Evolutionary conservation across 2,113 vertebrate species (phyloP).

Genomic region (Willisornis vidua): DNA sequence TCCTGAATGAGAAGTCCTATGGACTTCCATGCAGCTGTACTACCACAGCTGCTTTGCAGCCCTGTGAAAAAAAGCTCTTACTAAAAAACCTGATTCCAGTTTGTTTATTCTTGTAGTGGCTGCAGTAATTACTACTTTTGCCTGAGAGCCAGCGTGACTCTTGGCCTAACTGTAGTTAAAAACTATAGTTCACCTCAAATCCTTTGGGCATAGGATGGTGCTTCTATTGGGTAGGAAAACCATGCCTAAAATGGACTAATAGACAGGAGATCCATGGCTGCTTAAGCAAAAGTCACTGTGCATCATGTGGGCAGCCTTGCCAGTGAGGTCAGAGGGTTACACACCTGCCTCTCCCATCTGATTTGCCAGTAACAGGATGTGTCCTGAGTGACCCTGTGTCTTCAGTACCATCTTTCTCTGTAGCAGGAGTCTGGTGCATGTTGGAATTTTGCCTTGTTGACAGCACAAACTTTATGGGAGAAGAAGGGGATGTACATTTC

Average conservation of each 20-base stretch:
- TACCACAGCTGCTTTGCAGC: background rate
- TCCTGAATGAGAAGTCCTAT: background rate
- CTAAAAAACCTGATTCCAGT: background rate
- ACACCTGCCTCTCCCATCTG: background rate
- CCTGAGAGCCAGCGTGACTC: background rate
- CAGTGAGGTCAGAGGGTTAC: background rate
- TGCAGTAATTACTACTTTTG: background rate
- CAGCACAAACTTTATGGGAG: background rate
- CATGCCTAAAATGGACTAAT: background rate
- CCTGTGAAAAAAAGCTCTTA: background rate
- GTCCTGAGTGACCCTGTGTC: background rate
- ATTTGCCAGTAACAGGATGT: background rate
- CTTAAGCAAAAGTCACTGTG: background rate
- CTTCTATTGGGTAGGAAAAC: background rate
- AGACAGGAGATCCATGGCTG: rapidly evolving
- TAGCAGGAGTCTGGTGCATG: background rate
- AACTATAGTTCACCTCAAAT: background rate
- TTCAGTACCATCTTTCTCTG: background rate
- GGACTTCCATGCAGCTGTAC: background rate
- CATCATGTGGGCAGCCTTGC: background rate
- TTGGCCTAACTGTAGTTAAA: background rate
- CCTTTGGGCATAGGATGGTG: background rate
- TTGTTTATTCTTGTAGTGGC: background rate
- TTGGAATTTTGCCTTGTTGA: background rate
- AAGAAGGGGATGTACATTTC: background rate